Evolutionary conservation across 2,888 invertebrate genomes (phyloP), one percentile per base, ranked within the genome.

Genomic region (Corythucha ciliata): DNA sequence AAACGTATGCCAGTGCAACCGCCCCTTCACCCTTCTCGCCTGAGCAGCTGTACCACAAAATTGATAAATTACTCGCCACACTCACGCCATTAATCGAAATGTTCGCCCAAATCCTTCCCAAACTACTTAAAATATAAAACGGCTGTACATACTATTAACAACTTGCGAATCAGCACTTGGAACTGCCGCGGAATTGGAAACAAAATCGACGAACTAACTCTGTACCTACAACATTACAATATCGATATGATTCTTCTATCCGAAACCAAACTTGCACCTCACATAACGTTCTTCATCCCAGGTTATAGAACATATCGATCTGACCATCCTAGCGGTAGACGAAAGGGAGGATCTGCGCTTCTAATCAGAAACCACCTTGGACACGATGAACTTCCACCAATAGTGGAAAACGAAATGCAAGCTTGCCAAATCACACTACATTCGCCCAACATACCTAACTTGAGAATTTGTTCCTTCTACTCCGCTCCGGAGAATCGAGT

Each of bases 21-120:
- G 5, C 40, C 14, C 8, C 29, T 29, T 40, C 40, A n/a, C 40
- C 40, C 22, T 40, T 40, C 14, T 40, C 40, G 22, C 40, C 40
- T 16, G 24, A 40, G 5, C 40, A 22, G 40, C 40, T 40, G 24
- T 21, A 24, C 24, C 8, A 22, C 4, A 40, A 40, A 40, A 40
- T 40, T n/a, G 40, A 40, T 40, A 40, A 40, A 40, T n/a, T 22
- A n/a, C 40, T 40, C 40, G 21, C 24, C 14, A 22, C 40, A 8
- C 40, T 40, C 40, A 40, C 40, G 14, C 40, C 40, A 22, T 24
- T 40, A 4, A 41, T 25, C 2, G 41, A 41, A 25, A 41, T 24
- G 25, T 25, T 25, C 26, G 25, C 26, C 22, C 40, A 40, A 40
- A 40, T 40, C n/a, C 40, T 40, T 22, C 44, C 44, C 29, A 44